phyloP scores from a whole-genome alignment of 2,888 invertebrate genomes.

The Eristalinus aeneus region DNA sequence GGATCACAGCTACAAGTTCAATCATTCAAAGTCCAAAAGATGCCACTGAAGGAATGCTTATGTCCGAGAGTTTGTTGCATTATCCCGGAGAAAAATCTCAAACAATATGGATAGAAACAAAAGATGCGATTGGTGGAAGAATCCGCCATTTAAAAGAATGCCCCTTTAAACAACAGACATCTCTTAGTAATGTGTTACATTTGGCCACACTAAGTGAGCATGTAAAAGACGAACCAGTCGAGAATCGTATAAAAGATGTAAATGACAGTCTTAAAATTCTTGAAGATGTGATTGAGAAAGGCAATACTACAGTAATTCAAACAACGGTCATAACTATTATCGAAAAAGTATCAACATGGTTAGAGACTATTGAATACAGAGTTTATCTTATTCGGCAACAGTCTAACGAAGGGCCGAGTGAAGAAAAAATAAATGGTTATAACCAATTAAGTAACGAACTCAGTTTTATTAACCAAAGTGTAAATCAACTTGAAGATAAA shows the following conservation, averaged over 20 bases:
- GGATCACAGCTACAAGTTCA: conserved; percentile 73
- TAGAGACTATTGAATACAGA: conserved; percentile 91
- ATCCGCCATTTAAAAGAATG: conserved; percentile 82
- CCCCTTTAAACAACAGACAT: conserved; percentile 82
- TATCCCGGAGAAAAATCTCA: conserved; percentile 75
- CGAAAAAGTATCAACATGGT: conserved; percentile 91
- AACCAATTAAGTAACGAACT: conserved; percentile 86
- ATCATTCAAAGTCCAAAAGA: conserved; percentile 70
- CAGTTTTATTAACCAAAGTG: conserved; percentile 85
- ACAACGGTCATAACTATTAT: conserved; percentile 88
- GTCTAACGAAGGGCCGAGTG: conserved; percentile 83
- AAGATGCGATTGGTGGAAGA: conserved; percentile 82
- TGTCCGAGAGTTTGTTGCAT: conserved; percentile 76
- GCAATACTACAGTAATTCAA: conserved; percentile 84
- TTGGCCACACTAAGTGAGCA: conserved; percentile 83
- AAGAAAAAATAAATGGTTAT: conserved; percentile 83
- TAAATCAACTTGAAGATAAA: conserved; percentile 84
- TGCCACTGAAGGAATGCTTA: conserved; percentile 75
- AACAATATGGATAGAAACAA: conserved; percentile 82
- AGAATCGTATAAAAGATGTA: conserved; percentile 83
- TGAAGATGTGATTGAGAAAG: conserved; percentile 82
- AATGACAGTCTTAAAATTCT: conserved; percentile 80
- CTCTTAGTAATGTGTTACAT: conserved; percentile 84
- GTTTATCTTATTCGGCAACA: conserved; percentile 85
- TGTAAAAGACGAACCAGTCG: conserved; percentile 82